Evolutionary conservation across 1,140 invertebrate genomes (phyloP).

Genomic region (Drosophila mauritiana): DNA sequence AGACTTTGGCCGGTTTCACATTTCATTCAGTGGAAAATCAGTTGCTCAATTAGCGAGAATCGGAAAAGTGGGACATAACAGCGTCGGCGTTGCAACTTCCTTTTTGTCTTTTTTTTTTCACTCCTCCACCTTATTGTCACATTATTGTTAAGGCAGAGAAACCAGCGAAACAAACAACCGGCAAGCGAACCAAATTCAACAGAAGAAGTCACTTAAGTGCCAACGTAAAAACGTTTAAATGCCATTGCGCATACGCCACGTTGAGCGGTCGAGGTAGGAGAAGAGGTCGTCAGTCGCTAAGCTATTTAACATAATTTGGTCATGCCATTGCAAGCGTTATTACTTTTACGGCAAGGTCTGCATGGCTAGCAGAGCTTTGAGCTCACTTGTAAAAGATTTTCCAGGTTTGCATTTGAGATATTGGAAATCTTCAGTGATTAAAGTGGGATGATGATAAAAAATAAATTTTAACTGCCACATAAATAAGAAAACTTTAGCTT

Average conservation of each 20-base stretch:
- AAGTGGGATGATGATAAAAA: not conserved
- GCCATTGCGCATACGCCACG: conserved; percentile 50
- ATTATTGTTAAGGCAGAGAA: conserved; percentile 23
- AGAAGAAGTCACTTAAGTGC: conserved; percentile 49
- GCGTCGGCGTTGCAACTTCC: conserved; percentile 54
- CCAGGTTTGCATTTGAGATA: not conserved
- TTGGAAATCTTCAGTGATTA: not conserved
- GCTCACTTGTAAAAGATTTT: not conserved
- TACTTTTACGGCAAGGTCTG: conserved; percentile 20
- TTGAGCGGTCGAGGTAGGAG: conserved; percentile 14
- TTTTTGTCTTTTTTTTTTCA: conserved; percentile 32
- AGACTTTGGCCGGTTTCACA: conserved; percentile 63
- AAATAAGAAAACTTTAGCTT: not conserved
- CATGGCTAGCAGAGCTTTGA: conserved; percentile 18
- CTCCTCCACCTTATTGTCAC: conserved; percentile 32
- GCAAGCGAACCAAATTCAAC: conserved; percentile 32
- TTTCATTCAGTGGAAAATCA: conserved; percentile 77
- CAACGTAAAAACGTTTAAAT: conserved; percentile 47
- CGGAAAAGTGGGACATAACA: conserved; percentile 62
- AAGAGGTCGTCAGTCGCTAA: conserved; percentile 15
- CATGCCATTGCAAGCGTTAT: conserved; percentile 35
- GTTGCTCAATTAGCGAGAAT: conserved; percentile 76
- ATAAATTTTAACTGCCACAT: too few species aligned
- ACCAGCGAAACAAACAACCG: conserved; percentile 26
- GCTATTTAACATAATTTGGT: conserved; percentile 62